These are phyloP conservation scores for Epizoanthus illoricatus DNA, from an alignment of 92 coral and sea anemone genomes.

Conservation along the genomic window DNA sequence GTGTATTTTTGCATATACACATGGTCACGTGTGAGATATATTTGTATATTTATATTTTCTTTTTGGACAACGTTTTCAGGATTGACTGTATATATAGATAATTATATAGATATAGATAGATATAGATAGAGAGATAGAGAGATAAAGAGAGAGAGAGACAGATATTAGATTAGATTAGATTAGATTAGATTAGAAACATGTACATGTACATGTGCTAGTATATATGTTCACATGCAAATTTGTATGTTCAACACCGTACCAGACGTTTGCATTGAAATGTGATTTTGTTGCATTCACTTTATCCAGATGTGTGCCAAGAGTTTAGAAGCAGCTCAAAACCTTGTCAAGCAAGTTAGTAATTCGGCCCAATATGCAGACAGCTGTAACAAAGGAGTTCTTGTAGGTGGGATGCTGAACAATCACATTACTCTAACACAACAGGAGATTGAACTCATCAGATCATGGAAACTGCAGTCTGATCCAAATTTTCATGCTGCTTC, in stretches of 20 bases:
- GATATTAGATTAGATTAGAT: no score
- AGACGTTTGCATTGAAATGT: neutral
- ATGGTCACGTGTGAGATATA: no score
- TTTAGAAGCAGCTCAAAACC: conserved; percentile 49
- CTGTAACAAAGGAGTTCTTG: conserved; percentile 47
- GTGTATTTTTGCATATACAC: no score
- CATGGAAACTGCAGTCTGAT: neutral
- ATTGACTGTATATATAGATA: no score
- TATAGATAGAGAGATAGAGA: no score
- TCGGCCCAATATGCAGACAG: conserved; percentile 16
- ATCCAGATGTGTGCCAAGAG: conserved; percentile 60
- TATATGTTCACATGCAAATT: no score
- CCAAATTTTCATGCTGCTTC: neutral
- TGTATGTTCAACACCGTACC: no score
- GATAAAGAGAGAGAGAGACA: no score
- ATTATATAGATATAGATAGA: no score
- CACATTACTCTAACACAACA: conserved; percentile 42
- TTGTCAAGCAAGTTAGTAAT: conserved; percentile 26
- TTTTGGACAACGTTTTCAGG: no score
- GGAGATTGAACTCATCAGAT: conserved; percentile 40
- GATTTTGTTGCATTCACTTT: neutral
- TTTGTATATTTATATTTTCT: no score
- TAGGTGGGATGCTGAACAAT: conserved; percentile 50
- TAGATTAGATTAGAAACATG: no score
- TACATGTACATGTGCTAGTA: conserved; percentile 25